phyloP scores from a whole-genome alignment of 2,113 vertebrate genomes.

The Eretmochelys imbricata region DNA sequence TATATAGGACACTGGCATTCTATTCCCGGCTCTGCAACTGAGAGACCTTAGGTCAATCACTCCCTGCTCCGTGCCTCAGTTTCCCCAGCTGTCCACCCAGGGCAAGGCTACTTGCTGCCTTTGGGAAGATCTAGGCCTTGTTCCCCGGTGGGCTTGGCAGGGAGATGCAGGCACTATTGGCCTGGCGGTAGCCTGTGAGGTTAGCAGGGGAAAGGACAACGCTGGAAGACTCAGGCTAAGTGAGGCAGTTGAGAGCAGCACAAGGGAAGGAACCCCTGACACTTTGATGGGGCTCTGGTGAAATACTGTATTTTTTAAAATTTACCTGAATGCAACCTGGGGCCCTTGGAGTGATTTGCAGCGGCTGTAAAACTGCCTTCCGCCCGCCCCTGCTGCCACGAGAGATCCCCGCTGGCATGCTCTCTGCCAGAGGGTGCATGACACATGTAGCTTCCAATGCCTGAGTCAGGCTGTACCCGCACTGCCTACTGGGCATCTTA shows the following conservation, averaged over 20 bases:
- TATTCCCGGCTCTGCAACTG: no score
- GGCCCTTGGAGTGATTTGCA: not conserved
- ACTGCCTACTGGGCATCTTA: not conserved
- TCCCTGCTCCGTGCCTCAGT: not conserved
- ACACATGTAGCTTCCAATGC: not conserved
- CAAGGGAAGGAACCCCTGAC: not conserved
- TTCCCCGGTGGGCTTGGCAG: not conserved
- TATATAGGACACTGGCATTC: no score
- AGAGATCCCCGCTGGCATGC: not conserved
- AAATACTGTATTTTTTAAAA: not conserved
- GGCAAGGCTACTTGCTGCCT: not conserved
- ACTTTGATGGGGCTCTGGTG: not conserved
- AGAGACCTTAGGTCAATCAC: no score
- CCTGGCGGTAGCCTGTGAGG: not conserved
- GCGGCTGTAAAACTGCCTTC: not conserved
- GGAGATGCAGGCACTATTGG: not conserved
- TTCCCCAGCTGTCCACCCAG: not conserved
- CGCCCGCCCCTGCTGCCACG: not conserved
- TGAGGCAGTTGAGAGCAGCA: not conserved
- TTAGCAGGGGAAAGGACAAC: not conserved
- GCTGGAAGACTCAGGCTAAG: not conserved
- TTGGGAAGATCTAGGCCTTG: not conserved
- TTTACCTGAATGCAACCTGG: not conserved
- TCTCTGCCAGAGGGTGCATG: slow-evolving; percentile 18
- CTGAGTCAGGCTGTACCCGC: slow-evolving; percentile 13